Conservation (phyloP, 2,888 invertebrate species). For the Xestia ashworthii region DNA sequence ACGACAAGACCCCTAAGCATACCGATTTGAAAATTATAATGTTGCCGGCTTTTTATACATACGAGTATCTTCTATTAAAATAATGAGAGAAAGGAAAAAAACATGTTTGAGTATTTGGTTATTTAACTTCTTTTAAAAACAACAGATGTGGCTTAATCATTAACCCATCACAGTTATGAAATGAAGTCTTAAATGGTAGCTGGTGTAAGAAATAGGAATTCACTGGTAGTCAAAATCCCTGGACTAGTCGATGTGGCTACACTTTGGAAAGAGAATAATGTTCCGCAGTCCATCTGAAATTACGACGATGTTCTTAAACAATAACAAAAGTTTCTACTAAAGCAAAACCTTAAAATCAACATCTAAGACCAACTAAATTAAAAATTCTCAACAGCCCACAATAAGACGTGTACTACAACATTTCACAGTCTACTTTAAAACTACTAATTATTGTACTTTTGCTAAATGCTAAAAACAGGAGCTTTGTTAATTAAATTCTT, state of each 20-base stretch:
- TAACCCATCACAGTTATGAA: background rate
- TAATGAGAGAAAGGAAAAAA: background rate
- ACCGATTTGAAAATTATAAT: slow-evolving; percentile 8
- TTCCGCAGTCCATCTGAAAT: background rate
- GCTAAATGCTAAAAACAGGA: slow-evolving; percentile 48
- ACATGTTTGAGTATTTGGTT: background rate
- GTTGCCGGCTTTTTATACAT: background rate
- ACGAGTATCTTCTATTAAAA: background rate
- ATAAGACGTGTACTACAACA: background rate
- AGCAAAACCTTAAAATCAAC: background rate
- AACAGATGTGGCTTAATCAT: background rate
- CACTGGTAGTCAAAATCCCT: background rate
- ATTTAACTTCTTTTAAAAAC: background rate
- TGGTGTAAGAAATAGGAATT: background rate
- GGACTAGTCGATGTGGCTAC: background rate
- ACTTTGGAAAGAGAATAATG: background rate
- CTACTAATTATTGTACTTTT: slow-evolving; percentile 47
- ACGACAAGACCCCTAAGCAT: background rate
- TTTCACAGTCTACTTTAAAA: slow-evolving; percentile 35
- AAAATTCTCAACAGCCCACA: background rate
- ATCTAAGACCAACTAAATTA: background rate
- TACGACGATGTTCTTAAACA: background rate
- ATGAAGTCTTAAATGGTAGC: background rate
- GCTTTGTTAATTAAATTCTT: slow-evolving; percentile 56
- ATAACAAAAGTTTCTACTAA: background rate